A percentile compares a stretch with the other conserved stretches of the same genome.
phyloP scores from a whole-genome alignment of 2,797 vertebrate species.

The Podarcis lilfordi region DNA sequence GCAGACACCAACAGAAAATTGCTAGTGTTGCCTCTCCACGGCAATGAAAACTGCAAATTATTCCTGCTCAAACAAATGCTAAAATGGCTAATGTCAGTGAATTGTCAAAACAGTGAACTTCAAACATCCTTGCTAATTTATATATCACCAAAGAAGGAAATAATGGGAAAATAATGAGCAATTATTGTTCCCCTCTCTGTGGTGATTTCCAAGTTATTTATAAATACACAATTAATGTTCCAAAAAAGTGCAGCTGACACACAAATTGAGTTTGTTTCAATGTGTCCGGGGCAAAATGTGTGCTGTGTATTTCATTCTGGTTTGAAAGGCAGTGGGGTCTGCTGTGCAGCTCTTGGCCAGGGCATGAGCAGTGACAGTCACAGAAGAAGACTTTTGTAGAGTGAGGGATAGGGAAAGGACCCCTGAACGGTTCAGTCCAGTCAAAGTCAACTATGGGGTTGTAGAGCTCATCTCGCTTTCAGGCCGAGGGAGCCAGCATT shows the following conservation, averaged over 20 bases:
- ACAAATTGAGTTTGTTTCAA: not conserved
- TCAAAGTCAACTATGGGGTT: too few relatives aligned
- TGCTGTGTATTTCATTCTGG: not conserved
- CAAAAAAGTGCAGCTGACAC: constrained; percentile 26
- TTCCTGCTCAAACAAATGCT: constrained; percentile 66
- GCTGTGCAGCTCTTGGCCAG: not conserved
- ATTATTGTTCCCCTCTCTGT: constrained; percentile 59
- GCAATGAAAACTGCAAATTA: constrained; percentile 71
- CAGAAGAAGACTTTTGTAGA: not conserved
- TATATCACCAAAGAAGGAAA: constrained; percentile 72
- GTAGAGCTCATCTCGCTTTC: too few relatives aligned
- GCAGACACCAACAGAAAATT: constrained; percentile 64
- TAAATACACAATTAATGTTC: constrained; percentile 56
- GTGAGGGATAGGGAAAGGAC: not conserved
- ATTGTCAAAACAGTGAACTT: constrained; percentile 71
- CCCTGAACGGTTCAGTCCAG: too few relatives aligned
- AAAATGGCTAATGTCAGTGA: constrained; percentile 70
- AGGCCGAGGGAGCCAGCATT: too few relatives aligned
- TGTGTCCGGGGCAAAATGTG: not conserved
- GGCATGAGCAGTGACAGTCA: not conserved
- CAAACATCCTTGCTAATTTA: constrained; percentile 65
- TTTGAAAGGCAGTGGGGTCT: not conserved
- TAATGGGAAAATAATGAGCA: constrained; percentile 72
- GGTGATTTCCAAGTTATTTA: constrained; percentile 66
- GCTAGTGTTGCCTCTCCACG: constrained; percentile 62